A percentile compares a stretch with the other conserved stretches of the same genome.
These are phyloP conservation scores for Eidolon dupreanum DNA, from an alignment of 2,797 vertebrate genomes.

Conservation along the genomic window DNA sequence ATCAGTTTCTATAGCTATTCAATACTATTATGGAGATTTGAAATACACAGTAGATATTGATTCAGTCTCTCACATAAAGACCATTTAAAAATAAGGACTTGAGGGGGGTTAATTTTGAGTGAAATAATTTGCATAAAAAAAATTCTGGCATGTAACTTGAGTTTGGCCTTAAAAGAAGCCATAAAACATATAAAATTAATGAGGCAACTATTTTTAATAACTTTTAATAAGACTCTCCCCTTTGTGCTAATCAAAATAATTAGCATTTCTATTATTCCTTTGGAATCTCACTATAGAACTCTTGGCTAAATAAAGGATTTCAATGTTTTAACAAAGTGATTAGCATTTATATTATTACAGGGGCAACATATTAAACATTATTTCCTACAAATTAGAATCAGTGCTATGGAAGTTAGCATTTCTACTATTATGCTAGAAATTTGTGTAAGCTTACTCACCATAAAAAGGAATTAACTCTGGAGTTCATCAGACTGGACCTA, in stretches of 20 bases:
- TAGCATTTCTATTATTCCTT: conserved; percentile 67
- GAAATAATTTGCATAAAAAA: conserved; percentile 57
- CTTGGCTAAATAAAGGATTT: conserved; percentile 37
- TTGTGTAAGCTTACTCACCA: conserved; percentile 29
- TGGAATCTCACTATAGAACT: conserved; percentile 28
- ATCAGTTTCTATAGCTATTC: conserved; percentile 54
- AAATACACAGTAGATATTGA: conserved; percentile 68
- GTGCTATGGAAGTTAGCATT: neutral
- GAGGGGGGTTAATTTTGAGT: neutral
- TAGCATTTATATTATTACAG: conserved; percentile 64
- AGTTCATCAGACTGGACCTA: neutral
- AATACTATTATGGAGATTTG: conserved; percentile 56
- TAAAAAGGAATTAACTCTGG: neutral
- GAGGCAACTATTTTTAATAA: conserved; percentile 30
- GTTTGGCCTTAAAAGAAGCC: neutral
- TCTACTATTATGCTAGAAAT: neutral
- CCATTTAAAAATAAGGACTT: conserved; percentile 61
- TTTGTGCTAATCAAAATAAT: conserved; percentile 64
- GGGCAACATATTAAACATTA: neutral
- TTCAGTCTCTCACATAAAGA: conserved; percentile 32
- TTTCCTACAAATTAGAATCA: conserved; percentile 27
- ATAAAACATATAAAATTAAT: conserved; percentile 50
- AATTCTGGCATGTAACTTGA: conserved; percentile 36
- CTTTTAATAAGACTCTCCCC: conserved; percentile 53
- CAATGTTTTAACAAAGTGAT: conserved; percentile 47